phyloP scores from a whole-genome alignment of 2,113 vertebrate genomes.

The Centrocercus urophasianus region DNA sequence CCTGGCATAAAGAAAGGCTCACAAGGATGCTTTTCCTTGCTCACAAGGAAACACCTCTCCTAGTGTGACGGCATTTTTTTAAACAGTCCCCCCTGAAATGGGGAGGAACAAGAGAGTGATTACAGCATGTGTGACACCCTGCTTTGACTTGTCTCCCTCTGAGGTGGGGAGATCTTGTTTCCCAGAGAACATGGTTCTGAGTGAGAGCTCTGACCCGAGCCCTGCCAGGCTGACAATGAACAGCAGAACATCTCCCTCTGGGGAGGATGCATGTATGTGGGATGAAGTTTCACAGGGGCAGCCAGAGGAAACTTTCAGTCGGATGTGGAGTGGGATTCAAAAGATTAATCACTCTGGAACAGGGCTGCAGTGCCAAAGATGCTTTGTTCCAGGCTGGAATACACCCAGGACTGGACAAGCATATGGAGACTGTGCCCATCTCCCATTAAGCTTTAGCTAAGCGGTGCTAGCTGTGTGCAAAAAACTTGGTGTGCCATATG shows the following conservation, averaged over 20 bases:
- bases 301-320: not conserved
- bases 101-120: accelerated
- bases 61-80: not conserved
- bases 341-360: not conserved
- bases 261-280: not conserved
- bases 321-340: not conserved
- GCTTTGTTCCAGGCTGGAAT: not conserved
- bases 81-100: not conserved
- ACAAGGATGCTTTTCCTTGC: not conserved
- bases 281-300: not conserved
- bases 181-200: accelerated
- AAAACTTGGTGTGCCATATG: not conserved
- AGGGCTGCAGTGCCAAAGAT: not conserved
- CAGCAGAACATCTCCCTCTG: not conserved
- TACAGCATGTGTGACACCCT: not conserved
- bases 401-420: not conserved
- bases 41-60: not conserved
- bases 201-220: accelerated
- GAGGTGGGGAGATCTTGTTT: not conserved
- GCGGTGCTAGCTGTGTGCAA: not conserved
- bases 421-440: not conserved
- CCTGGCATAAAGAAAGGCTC: not conserved
- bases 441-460: not conserved
- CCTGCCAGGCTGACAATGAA: not conserved
- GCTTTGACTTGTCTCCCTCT: not conserved